These are phyloP conservation scores for Drosophila subsilvestris DNA, from an alignment of 2,888 invertebrate genomes.

Conservation along the genomic window DNA sequence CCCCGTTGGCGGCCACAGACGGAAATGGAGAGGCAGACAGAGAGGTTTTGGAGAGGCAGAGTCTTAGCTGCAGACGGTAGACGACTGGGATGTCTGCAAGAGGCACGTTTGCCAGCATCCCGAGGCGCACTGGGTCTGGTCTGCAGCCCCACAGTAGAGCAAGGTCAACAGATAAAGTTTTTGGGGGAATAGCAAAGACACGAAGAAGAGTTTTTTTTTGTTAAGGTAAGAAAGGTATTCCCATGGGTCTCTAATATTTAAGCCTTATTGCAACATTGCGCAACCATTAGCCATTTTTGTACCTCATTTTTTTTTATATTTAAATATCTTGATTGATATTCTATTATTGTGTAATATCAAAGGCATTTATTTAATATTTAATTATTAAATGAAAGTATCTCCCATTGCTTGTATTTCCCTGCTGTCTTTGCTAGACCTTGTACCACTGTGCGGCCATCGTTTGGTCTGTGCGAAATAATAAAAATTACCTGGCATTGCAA, in stretches of 20 bases:
- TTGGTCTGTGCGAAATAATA: conserved; percentile 64
- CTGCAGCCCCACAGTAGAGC: conserved; percentile 65
- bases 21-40: conserved; percentile 8
- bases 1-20: conserved; percentile 27
- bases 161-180: not conserved
- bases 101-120: conserved; percentile 56
- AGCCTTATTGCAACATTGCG: too few species aligned
- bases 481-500: conserved; percentile 77
- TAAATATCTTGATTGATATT: too few species aligned
- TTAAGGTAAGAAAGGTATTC: not conserved
- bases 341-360: too few species aligned
- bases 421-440: too few species aligned
- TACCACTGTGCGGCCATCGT: conserved; percentile 57
- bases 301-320: too few species aligned
- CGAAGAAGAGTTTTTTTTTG: too few species aligned
- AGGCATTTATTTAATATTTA: too few species aligned
- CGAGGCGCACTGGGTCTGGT: conserved; percentile 56
- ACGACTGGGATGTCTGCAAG: conserved; percentile 53
- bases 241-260: not conserved
- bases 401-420: too few species aligned
- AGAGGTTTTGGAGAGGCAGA: conserved; percentile 8
- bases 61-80: conserved; percentile 21
- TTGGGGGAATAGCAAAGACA: not conserved
- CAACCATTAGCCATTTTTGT: too few species aligned
- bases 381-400: too few species aligned